phyloP scores from a whole-genome alignment of 2,797 vertebrate genomes.

The Gila robusta region DNA sequence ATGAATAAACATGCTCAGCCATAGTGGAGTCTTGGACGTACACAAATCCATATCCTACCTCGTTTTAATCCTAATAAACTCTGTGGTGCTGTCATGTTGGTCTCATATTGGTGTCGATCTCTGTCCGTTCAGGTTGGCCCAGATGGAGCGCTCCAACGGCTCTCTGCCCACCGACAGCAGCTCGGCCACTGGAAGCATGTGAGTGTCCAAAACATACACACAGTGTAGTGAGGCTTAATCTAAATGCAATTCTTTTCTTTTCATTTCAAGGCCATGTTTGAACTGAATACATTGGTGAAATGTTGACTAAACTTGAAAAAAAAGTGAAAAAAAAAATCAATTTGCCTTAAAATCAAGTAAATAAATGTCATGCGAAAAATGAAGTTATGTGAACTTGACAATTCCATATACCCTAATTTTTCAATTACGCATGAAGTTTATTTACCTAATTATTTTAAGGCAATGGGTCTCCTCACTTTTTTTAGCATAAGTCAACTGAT shows the following conservation, averaged over 20 bases:
- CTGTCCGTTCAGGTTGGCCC: constrained; percentile 85
- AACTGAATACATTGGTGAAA: neutral
- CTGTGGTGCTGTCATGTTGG: neutral
- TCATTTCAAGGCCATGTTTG: neutral
- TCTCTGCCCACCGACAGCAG: constrained; percentile 95
- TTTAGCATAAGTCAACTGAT: too few relatives aligned
- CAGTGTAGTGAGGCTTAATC: neutral
- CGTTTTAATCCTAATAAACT: constrained; percentile 3
- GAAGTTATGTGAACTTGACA: too few relatives aligned
- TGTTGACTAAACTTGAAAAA: too few relatives aligned
- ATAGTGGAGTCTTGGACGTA: neutral
- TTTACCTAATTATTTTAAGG: too few relatives aligned
- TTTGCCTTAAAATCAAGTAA: too few relatives aligned
- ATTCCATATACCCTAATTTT: too few relatives aligned
- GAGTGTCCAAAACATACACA: constrained; percentile 73
- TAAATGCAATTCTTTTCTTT: neutral
- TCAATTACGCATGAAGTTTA: too few relatives aligned
- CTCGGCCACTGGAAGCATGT: constrained; percentile 96
- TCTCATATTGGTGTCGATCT: neutral
- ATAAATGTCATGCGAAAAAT: too few relatives aligned
- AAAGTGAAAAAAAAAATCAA: too few relatives aligned
- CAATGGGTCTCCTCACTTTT: too few relatives aligned
- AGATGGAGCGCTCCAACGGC: constrained; percentile 95
- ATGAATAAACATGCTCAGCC: neutral
- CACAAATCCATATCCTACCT: constrained; percentile 1